Base-by-base conservation (phyloP, 2,888 invertebrate species). In the Lepas anatifera region DNA sequence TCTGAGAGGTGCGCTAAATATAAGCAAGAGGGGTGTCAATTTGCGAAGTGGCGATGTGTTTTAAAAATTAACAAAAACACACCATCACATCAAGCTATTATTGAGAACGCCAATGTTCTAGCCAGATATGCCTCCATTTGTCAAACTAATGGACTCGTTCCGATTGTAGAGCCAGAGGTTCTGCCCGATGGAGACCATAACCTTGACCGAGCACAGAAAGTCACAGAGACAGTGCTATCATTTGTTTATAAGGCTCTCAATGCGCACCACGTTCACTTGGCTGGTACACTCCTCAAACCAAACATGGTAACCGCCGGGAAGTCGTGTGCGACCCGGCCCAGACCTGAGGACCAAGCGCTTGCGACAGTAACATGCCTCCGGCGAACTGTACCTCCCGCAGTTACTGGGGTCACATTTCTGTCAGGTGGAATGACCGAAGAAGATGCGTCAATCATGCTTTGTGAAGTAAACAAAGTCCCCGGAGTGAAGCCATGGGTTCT, bases 381-480 rank as follows among this genome's bases (percentile, higher is more conserved):
- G 76, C 87, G 98, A 77, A 95, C 94, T 72, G 96, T 99, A 16
- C 98, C 98, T 69, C 87, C 93, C 69, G 97, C 98, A 71, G 97
- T 99, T 75, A 90, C 96, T 80, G 96, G 97, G 76, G 82, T 99
- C 74, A 92, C 92, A 75, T 99, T 99, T 89, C 87, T 99, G 78
- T 98, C 97, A 75, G 99, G 99, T 75, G 99, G 99, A 73, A 98
- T 98, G 82, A 94, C 95, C 70, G 99, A 99, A 81, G 95, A 96
- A 78, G 97, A 98, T 77, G 97, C 99, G 22, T 91, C 97, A 2
- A 87, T 96, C 72, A 89, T 99, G 82, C 85, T 99, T 83, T 92
- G 95, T 81, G 95, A 95, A 76, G 97, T 99, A 83, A 99, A 75
- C 70, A 71, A 73, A 41, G 69, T 66, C 46, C 71, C 69, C 16